Percentiles rank a stretch among this genome's conserved stretches.
These are phyloP conservation scores for Caracal caracal DNA, from an alignment of 2,113 vertebrate species.

Conservation along the genomic window DNA sequence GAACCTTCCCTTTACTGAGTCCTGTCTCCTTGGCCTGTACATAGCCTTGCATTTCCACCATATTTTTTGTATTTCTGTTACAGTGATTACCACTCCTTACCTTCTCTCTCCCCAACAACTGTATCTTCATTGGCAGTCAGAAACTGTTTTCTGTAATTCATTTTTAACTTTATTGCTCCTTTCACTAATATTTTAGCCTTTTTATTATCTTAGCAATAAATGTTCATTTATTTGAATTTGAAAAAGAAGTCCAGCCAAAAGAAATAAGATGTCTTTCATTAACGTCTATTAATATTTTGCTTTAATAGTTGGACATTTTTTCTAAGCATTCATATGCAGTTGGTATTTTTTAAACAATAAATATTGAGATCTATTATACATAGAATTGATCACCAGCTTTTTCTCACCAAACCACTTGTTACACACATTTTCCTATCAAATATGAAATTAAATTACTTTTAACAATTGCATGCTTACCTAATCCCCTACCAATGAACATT, in stretches of 20 bases:
- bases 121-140: not conserved
- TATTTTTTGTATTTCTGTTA: not conserved
- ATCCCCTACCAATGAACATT: not conserved
- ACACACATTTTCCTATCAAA: not conserved
- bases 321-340: not conserved
- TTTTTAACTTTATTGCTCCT: not conserved
- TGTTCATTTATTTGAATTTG: conserved; percentile 6
- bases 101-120: not conserved
- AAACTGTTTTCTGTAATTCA: not conserved
- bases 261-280: not conserved
- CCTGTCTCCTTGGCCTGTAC: not conserved
- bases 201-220: not conserved
- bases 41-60: not conserved
- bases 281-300: not conserved
- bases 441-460: not conserved
- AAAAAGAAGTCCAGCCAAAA: not conserved
- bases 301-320: conserved; percentile 6
- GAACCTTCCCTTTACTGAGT: not conserved
- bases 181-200: not conserved
- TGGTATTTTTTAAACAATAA: not conserved
- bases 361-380: not conserved
- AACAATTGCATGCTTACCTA: not conserved
- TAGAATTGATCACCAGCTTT: not conserved
- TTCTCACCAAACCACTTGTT: not conserved
- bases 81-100: not conserved